These are phyloP conservation scores for Trissolcus brochymenae DNA, from an alignment of 2,888 invertebrate genomes.

Conservation along the genomic window DNA sequence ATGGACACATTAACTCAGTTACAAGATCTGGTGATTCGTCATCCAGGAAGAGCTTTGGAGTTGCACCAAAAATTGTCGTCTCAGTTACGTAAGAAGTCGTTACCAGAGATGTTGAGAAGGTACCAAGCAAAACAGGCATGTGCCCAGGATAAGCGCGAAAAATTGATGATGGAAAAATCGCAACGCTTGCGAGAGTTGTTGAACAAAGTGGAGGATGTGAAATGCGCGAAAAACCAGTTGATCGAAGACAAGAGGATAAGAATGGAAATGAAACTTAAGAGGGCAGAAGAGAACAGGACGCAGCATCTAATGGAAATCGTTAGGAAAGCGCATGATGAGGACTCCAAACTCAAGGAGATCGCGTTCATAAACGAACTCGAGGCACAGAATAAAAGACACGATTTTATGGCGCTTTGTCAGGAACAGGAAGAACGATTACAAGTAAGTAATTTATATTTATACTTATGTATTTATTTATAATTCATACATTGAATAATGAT, in stretches of 20 bases:
- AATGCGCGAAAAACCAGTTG: conserved; percentile 88
- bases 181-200: conserved; percentile 90
- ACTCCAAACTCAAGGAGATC: conserved; percentile 96
- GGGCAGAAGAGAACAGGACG: conserved; percentile 94
- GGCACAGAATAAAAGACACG: conserved; percentile 94
- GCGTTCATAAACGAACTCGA: conserved; percentile 98
- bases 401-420: conserved; percentile 90
- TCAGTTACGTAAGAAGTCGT: conserved; percentile 89
- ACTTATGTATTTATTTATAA: too few relatives aligned
- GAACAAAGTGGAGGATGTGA: conserved; percentile 90
- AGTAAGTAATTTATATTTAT: conserved; percentile 60
- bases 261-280: conserved; percentile 86
- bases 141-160: conserved; percentile 91
- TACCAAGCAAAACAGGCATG: conserved; percentile 91
- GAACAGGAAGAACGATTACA: conserved; percentile 85
- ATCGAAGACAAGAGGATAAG: conserved; percentile 87
- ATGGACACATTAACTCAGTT: conserved; percentile 87
- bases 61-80: conserved; percentile 96
- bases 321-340: conserved; percentile 97
- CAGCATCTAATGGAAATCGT: conserved; percentile 87
- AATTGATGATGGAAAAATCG: conserved; percentile 89
- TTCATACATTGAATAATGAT: not conserved
- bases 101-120: conserved; percentile 86
- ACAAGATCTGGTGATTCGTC: conserved; percentile 88
- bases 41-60: conserved; percentile 94